Conservation (phyloP, 2,888 invertebrate genomes). For the Macrosiphum euphorbiae region DNA sequence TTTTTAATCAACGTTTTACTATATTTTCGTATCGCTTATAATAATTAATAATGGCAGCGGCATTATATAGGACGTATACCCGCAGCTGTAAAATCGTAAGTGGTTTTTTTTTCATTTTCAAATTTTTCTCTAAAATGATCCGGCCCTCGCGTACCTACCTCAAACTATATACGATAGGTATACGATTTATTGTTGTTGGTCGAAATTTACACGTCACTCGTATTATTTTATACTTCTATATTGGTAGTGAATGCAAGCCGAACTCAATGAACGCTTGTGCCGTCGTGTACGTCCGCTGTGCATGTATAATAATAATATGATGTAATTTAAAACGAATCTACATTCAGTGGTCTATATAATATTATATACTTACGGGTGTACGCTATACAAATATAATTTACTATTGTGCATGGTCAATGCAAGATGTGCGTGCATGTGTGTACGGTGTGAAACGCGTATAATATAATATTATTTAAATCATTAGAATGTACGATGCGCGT, state of each 20-base stretch:
- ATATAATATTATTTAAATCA: background rate
- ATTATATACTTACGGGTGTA: background rate
- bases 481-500: background rate
- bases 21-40: background rate
- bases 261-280: background rate
- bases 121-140: background rate
- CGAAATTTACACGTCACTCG: background rate
- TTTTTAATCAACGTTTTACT: too few species aligned
- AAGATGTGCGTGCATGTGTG: background rate
- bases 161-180: background rate
- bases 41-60: background rate
- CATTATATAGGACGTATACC: too few species aligned
- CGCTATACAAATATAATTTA: conserved; percentile 27
- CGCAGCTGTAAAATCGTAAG: background rate
- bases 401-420: background rate
- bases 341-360: background rate
- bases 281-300: background rate
- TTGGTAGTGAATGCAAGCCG: background rate
- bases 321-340: conserved; percentile 34
- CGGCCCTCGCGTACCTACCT: background rate
- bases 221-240: background rate
- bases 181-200: conserved; percentile 1
- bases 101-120: background rate
- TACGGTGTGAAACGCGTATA: background rate
- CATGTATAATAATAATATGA: background rate